phyloP scores from a whole-genome alignment of 2,797 vertebrate species.

The Dallia pectoralis region DNA sequence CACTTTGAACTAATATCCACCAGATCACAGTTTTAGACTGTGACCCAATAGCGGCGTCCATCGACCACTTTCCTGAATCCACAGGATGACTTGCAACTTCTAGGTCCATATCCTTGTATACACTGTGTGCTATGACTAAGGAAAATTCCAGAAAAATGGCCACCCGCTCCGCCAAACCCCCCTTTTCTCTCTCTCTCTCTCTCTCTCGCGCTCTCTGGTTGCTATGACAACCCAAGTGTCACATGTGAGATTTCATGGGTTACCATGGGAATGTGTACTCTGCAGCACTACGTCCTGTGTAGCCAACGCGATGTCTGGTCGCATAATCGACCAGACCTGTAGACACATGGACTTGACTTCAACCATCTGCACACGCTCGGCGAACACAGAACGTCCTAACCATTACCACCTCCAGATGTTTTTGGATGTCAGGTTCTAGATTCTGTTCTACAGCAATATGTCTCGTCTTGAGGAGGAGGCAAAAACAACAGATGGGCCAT shows the following conservation, averaged over 20 bases:
- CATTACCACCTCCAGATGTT: not conserved
- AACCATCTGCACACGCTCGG: slow-evolving; percentile 14
- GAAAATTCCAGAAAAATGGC: slow-evolving; percentile 49
- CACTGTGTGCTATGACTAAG: slow-evolving; percentile 20
- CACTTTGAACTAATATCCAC: too few species aligned
- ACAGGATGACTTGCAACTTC: slow-evolving; percentile 1
- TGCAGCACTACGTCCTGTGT: slow-evolving; percentile 25
- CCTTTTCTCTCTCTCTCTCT: not conserved
- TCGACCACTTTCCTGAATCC: too few species aligned
- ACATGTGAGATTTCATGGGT: slow-evolving; percentile 56
- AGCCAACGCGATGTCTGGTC: slow-evolving; percentile 25
- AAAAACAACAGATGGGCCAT: not conserved
- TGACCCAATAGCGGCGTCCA: too few species aligned
- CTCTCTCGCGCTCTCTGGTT: slow-evolving; percentile 43
- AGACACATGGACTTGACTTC: slow-evolving; percentile 17
- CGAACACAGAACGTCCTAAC: not conserved
- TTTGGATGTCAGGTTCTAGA: not conserved
- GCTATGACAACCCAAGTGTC: slow-evolving; percentile 66
- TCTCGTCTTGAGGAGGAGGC: not conserved
- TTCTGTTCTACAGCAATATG: not conserved
- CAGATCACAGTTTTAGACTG: too few species aligned
- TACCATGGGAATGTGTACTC: slow-evolving; percentile 67
- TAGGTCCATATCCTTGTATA: not conserved
- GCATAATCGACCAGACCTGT: not conserved
- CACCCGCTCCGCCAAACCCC: slow-evolving; percentile 47